A percentile compares a stretch with the other conserved stretches of the same genome.
These are phyloP conservation scores for Conus ventricosus DNA, from an alignment of 1,140 invertebrate species.

Conservation along the genomic window DNA sequence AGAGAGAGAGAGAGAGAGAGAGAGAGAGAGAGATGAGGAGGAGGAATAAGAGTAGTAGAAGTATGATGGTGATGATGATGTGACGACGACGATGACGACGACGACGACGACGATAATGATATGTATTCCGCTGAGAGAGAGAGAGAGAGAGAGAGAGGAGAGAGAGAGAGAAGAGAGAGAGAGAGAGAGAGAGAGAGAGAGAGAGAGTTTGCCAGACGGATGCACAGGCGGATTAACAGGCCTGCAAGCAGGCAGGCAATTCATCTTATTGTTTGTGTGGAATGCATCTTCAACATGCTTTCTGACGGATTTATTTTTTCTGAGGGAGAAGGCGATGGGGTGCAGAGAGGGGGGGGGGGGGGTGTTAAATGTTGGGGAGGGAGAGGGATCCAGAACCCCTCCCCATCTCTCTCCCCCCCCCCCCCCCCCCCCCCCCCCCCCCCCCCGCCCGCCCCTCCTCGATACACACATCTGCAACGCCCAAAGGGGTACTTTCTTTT, in stretches of 20 bases:
- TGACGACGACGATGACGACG: no score
- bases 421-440: no score
- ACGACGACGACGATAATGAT: no score
- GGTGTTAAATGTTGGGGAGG: not conserved
- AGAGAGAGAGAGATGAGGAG: not conserved
- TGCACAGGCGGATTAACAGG: not conserved
- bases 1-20: not conserved
- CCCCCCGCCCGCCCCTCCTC: no score
- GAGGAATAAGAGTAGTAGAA: not conserved
- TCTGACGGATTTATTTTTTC: no score
- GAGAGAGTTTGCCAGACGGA: not conserved
- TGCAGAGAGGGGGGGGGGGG: not conserved
- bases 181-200: constrained; percentile 29
- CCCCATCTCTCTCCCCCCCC: not conserved
- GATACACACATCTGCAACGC: no score
- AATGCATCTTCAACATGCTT: no score
- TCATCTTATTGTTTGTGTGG: no score
- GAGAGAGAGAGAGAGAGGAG: not conserved
- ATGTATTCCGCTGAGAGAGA: not conserved
- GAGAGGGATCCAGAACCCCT: no score
- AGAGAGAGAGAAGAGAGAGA: constrained; percentile 25
- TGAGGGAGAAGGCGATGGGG: not conserved
- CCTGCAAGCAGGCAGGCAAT: no score
- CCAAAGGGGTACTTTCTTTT: not conserved
- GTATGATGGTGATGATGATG: not conserved